These are phyloP conservation scores for Odontamblyopus lacepedii DNA, from an alignment of 2,797 vertebrate genomes.

Conservation along the genomic window DNA sequence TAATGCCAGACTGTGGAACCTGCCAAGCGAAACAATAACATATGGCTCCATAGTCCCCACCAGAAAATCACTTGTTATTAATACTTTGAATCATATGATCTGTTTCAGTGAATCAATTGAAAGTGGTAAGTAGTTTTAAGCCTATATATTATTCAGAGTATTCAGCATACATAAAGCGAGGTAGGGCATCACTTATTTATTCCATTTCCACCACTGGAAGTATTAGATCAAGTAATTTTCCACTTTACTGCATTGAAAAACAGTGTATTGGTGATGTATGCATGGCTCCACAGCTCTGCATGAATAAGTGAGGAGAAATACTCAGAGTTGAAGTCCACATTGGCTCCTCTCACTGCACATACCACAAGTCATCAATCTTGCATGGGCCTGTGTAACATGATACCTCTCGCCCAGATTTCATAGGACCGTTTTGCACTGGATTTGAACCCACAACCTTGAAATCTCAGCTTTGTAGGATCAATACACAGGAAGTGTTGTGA, in stretches of 20 bases:
- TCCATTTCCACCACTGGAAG: background rate
- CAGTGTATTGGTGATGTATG: conserved; percentile 11
- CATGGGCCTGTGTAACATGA: conserved; percentile 32
- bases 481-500: conserved; percentile 19
- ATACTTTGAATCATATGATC: background rate
- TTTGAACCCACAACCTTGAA: conserved; percentile 44
- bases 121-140: background rate
- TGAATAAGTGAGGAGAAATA: conserved; percentile 31
- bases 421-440: conserved; percentile 33
- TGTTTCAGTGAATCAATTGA: background rate
- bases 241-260: conserved; percentile 1
- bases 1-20: too few relatives aligned
- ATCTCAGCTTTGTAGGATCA: conserved; percentile 22
- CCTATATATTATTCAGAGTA: background rate
- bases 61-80: background rate
- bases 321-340: conserved; percentile 21
- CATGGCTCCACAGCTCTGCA: conserved; percentile 11
- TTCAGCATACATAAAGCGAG: background rate
- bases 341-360: conserved; percentile 35
- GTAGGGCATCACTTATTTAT: background rate
- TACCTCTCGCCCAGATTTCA: conserved; percentile 25
- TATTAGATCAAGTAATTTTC: conserved; percentile 10
- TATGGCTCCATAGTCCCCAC: too few relatives aligned
- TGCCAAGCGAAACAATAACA: too few relatives aligned
- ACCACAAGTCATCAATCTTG: conserved; percentile 49